Conservation (phyloP, 1,140 invertebrate species). For the Oppia nitens region DNA sequence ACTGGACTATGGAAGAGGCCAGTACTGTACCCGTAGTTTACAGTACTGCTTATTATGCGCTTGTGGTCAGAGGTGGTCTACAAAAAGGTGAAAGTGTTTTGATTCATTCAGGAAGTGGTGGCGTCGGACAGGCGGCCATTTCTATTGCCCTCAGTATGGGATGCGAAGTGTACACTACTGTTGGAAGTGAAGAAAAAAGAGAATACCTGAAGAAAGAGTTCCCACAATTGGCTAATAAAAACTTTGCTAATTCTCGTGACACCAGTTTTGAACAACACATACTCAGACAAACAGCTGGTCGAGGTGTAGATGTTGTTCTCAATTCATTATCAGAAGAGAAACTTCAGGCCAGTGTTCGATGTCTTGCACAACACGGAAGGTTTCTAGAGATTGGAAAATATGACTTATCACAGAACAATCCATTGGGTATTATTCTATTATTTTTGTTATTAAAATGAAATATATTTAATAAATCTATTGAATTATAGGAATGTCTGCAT, state of each 20-base stretch:
- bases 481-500: slow-evolving; percentile 76
- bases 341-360: slow-evolving; percentile 67
- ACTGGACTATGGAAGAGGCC: slow-evolving; percentile 77
- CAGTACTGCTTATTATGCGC: slow-evolving; percentile 46
- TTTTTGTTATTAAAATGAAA: neutral
- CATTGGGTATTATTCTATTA: slow-evolving; percentile 79
- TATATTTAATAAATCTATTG: neutral
- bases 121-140: slow-evolving; percentile 87
- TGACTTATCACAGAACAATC: slow-evolving; percentile 75
- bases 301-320: slow-evolving; percentile 77
- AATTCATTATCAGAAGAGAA: slow-evolving; percentile 87
- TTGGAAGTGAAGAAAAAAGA: slow-evolving; percentile 31
- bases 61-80: slow-evolving; percentile 63
- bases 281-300: slow-evolving; percentile 32
- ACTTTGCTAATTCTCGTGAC: slow-evolving; percentile 38
- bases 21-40: slow-evolving; percentile 88
- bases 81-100: slow-evolving; percentile 63
- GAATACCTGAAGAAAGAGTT: slow-evolving; percentile 33
- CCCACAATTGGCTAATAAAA: slow-evolving; percentile 31
- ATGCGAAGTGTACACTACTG: slow-evolving; percentile 71
- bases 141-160: slow-evolving; percentile 70
- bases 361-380: slow-evolving; percentile 68
- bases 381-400: slow-evolving; percentile 96
- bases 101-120: slow-evolving; percentile 89
- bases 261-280: slow-evolving; percentile 34